Evolutionary conservation across 2,888 invertebrate genomes (phyloP).

Genomic region (Philaethria dido): DNA sequence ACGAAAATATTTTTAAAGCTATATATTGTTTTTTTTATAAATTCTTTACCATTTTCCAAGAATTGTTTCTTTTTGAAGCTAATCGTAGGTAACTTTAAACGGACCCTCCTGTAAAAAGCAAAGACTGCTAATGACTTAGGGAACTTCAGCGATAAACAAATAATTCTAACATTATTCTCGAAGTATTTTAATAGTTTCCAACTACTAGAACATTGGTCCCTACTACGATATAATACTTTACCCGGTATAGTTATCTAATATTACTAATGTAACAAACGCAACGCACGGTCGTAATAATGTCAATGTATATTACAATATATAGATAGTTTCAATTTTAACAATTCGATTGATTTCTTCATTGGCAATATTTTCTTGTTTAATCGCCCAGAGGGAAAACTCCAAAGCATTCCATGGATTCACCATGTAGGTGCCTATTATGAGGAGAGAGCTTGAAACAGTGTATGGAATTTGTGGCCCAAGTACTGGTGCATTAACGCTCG

Average conservation of each 20-base stretch:
- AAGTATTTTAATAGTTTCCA: conserved; percentile 42
- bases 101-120: not conserved
- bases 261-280: not conserved
- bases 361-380: no score
- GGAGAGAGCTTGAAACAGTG: no score
- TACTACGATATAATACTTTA: not conserved
- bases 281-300: not conserved
- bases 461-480: no score
- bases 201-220: conserved; percentile 29
- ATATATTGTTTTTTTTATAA: not conserved
- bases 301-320: no score
- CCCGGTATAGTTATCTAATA: not conserved
- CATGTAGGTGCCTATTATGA: no score
- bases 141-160: conserved; percentile 26
- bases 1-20: not conserved
- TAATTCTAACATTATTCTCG: conserved; percentile 34
- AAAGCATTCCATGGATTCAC: no score
- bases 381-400: no score
- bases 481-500: no score
- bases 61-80: not conserved
- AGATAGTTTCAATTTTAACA: no score
- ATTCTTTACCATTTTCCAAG: not conserved
- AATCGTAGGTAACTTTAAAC: not conserved
- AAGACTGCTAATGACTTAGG: conserved; percentile 14
- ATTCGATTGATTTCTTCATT: no score